Percentiles rank a stretch among this genome's conserved stretches.
These are phyloP conservation scores for Trichoplusia ni DNA, from an alignment of 1,140 invertebrate genomes.

Conservation along the genomic window DNA sequence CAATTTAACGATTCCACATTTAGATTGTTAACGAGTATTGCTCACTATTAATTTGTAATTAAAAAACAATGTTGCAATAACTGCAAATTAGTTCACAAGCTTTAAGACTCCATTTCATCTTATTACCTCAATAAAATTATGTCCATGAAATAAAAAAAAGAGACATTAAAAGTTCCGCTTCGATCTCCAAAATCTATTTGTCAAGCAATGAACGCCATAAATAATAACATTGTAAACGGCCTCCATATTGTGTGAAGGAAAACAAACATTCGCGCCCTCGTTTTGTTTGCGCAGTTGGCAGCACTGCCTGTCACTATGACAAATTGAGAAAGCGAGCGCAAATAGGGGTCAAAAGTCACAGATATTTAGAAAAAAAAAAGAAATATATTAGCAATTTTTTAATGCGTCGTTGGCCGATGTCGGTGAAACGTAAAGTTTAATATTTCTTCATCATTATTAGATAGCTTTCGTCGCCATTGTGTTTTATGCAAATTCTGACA, in stretches of 20 bases:
- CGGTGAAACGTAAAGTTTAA: not conserved
- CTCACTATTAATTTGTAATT: too few relatives aligned
- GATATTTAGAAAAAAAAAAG: conserved; percentile 5
- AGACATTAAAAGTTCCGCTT: conserved; percentile 36
- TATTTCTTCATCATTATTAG: not conserved
- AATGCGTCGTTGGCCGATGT: not conserved
- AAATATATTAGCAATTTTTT: conserved; percentile 4
- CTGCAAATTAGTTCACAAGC: too few relatives aligned
- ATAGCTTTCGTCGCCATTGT: not conserved
- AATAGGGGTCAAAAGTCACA: conserved; percentile 19
- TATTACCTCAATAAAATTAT: too few relatives aligned
- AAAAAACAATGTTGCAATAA: too few relatives aligned
- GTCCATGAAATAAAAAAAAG: conserved; percentile 11
- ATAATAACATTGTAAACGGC: conserved; percentile 55
- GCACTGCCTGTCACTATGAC: conserved; percentile 47
- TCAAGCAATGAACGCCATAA: conserved; percentile 53
- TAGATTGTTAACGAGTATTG: too few relatives aligned
- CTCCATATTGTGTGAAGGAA: conserved; percentile 51
- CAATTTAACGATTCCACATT: too few relatives aligned
- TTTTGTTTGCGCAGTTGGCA: conserved; percentile 61
- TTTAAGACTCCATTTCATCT: too few relatives aligned
- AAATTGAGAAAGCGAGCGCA: conserved; percentile 35
- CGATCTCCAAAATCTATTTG: conserved; percentile 58
- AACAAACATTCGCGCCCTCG: conserved; percentile 59
- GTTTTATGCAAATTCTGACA: conserved; percentile 8